A percentile compares a stretch with the other conserved stretches of the same genome.
Conservation (phyloP, 2,888 invertebrate species). For the Euzetes globulus region DNA sequence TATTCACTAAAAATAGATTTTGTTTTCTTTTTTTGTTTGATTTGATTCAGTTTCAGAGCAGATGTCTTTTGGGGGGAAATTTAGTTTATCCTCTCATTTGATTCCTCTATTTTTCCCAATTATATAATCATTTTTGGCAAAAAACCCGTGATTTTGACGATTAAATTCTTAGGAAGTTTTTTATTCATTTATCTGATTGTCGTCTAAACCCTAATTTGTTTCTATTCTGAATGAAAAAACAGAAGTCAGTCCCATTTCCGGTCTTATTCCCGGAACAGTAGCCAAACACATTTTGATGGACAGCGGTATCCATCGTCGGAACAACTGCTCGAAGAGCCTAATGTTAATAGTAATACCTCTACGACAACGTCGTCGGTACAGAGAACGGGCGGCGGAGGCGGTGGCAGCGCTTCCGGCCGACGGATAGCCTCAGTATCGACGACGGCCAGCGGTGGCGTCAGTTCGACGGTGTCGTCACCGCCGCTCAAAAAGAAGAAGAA, state of each 20-base stretch:
- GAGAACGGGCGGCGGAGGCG: neutral
- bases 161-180: no score
- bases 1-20: no score
- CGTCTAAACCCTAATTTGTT: neutral
- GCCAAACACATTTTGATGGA: conserved; percentile 20
- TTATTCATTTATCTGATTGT: neutral
- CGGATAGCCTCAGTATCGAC: conserved; percentile 11
- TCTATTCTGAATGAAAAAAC: neutral
- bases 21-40: no score
- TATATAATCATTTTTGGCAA: no score
- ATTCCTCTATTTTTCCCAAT: neutral
- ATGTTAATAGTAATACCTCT: conserved; percentile 3
- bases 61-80: neutral
- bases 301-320: conserved; percentile 6
- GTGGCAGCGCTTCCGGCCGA: neutral
- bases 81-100: neutral
- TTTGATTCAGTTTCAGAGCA: no score
- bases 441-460: conserved; percentile 23
- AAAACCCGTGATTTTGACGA: no score
- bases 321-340: conserved; percentile 17
- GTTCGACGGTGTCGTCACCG: conserved; percentile 25
- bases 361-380: neutral
- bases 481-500: conserved; percentile 34
- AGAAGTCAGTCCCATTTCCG: conserved; percentile 20
- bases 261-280: neutral